phyloP scores from a whole-genome alignment of 2,888 invertebrate genomes.

The Oscheius sp. region DNA sequence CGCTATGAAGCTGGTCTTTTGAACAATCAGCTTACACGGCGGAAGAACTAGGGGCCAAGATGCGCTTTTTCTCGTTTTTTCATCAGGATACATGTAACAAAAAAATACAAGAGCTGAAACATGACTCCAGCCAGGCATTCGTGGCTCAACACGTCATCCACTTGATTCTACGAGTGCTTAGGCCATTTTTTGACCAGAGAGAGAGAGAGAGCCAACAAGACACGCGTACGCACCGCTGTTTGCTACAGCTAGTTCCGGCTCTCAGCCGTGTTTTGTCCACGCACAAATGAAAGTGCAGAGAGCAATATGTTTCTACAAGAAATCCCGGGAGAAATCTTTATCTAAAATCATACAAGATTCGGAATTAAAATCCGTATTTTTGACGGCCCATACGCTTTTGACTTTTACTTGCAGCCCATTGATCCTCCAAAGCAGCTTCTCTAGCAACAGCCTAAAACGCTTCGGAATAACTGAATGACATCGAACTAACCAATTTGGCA shows the following conservation, averaged over 20 bases:
- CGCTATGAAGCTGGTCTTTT: background rate
- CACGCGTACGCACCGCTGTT: background rate
- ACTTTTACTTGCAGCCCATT: slow-evolving; percentile 65
- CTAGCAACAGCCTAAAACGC: slow-evolving; percentile 62
- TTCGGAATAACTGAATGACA: background rate
- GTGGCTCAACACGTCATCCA: background rate
- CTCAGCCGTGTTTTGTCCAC: background rate
- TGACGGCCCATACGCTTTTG: slow-evolving; percentile 59
- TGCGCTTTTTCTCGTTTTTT: background rate
- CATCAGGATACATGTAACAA: background rate
- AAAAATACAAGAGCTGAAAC: background rate
- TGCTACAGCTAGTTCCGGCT: background rate
- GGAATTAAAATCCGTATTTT: slow-evolving; percentile 65
- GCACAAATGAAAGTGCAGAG: background rate
- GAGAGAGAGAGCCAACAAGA: background rate
- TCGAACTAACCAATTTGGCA: slow-evolving; percentile 53
- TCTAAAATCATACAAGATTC: background rate
- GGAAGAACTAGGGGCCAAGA: background rate
- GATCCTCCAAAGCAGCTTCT: slow-evolving; percentile 65
- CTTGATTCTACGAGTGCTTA: too few relatives aligned
- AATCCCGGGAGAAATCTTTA: background rate
- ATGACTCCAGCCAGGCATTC: background rate
- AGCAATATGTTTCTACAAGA: background rate
- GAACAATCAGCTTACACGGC: background rate
- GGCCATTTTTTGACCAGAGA: too few relatives aligned